These are phyloP conservation scores for Smithornis capensis DNA, from an alignment of 2,113 vertebrate genomes.

Conservation along the genomic window DNA sequence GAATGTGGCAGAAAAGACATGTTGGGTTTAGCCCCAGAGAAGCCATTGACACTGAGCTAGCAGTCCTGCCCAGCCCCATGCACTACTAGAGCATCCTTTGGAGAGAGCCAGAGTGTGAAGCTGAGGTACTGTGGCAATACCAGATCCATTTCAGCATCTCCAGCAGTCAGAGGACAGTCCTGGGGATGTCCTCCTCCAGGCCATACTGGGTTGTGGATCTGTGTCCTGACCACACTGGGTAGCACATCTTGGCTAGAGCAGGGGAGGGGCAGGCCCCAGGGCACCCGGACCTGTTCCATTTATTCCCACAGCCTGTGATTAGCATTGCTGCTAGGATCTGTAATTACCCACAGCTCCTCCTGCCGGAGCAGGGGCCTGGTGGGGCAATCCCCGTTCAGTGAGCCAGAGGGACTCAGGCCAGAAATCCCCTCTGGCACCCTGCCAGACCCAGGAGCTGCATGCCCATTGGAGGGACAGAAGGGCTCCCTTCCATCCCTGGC, in stretches of 20 bases:
- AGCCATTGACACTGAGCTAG: not conserved
- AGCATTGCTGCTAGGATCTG: not conserved
- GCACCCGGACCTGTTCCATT: not conserved
- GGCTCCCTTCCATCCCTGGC: not conserved
- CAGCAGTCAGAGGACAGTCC: not conserved
- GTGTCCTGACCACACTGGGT: not conserved
- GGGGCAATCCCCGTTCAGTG: not conserved
- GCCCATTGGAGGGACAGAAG: accelerated
- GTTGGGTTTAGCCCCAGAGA: not conserved
- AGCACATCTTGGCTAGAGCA: not conserved
- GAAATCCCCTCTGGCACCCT: not conserved
- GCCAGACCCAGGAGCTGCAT: not conserved
- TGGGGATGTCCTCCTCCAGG: not conserved
- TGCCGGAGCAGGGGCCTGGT: not conserved
- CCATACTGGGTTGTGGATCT: not conserved
- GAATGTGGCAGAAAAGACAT: not conserved
- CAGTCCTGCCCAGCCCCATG: not conserved
- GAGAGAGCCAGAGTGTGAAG: not conserved
- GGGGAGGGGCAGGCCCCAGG: not conserved
- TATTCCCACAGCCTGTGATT: not conserved
- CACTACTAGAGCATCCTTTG: not conserved
- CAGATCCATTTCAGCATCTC: not conserved
- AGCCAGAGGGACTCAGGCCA: not conserved
- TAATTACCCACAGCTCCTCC: not conserved
- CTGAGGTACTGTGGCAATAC: not conserved